Percentiles rank a stretch among this genome's conserved stretches.
These are phyloP conservation scores for Ovibos moschatus DNA, from an alignment of 2,113 vertebrate species.

Conservation along the genomic window DNA sequence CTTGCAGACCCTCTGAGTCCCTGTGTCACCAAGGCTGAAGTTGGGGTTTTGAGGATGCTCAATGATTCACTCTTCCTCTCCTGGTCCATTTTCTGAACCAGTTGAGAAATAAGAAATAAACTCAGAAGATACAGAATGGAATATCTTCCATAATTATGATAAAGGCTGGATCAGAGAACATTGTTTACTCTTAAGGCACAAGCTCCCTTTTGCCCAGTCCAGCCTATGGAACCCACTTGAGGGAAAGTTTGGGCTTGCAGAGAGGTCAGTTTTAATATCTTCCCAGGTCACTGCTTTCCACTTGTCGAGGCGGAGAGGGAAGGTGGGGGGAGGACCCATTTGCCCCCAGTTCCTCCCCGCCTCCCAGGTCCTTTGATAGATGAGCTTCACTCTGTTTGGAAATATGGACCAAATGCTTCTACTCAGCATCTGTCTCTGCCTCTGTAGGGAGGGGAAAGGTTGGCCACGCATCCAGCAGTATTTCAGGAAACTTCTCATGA, in stretches of 20 bases:
- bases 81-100: neutral
- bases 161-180: neutral
- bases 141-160: neutral
- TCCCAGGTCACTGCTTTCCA: neutral
- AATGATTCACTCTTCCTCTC: neutral
- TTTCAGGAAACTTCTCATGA: neutral
- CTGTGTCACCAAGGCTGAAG: no score
- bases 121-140: neutral
- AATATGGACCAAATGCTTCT: neutral
- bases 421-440: neutral
- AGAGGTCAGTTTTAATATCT: neutral
- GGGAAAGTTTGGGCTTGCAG: neutral
- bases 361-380: neutral
- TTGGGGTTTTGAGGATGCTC: neutral
- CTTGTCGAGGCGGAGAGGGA: neutral
- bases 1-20: neutral
- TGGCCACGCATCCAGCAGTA: neutral
- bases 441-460: neutral
- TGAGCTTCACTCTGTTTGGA: neutral
- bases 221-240: neutral
- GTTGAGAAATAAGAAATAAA: neutral
- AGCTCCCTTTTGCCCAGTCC: neutral
- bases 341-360: neutral
- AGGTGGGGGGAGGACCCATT: neutral
- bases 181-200: neutral